phyloP scores from a whole-genome alignment of 2,113 vertebrate species.

The Noctilio leporinus region DNA sequence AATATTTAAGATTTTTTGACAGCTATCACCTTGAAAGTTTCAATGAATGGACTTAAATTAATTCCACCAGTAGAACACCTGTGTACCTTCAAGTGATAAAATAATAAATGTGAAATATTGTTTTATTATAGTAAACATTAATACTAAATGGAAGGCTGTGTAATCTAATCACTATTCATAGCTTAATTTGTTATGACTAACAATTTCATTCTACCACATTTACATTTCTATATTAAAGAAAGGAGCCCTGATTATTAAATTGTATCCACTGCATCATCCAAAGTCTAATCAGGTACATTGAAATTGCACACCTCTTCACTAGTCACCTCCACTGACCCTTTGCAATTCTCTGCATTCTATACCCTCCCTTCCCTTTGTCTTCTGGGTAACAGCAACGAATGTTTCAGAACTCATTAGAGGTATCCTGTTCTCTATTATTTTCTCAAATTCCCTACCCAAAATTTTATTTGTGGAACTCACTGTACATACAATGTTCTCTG shows the following conservation, averaged over 20 bases:
- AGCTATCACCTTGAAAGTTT: background rate
- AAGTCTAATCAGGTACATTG: background rate
- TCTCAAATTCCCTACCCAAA: background rate
- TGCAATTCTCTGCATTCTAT: background rate
- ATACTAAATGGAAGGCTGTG: background rate
- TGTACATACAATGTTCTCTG: background rate
- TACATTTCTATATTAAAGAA: background rate
- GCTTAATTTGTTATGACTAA: constrained; percentile 24
- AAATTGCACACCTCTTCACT: background rate
- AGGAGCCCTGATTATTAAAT: background rate
- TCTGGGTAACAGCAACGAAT: background rate
- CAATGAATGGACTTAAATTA: background rate
- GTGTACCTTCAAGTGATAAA: background rate
- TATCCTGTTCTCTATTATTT: background rate
- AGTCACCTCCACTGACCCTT: background rate
- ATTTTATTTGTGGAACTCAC: background rate
- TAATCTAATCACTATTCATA: background rate
- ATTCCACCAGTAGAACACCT: background rate
- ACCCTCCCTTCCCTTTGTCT: background rate
- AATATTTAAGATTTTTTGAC: background rate
- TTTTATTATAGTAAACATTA: background rate
- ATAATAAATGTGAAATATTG: constrained; percentile 39
- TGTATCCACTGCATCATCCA: background rate
- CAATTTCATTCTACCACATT: background rate
- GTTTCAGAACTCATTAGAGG: background rate